Evolutionary conservation across 2,113 vertebrate species (phyloP), one percentile per base, ranked within the genome.

Genomic region (Hiodon tergisus): DNA sequence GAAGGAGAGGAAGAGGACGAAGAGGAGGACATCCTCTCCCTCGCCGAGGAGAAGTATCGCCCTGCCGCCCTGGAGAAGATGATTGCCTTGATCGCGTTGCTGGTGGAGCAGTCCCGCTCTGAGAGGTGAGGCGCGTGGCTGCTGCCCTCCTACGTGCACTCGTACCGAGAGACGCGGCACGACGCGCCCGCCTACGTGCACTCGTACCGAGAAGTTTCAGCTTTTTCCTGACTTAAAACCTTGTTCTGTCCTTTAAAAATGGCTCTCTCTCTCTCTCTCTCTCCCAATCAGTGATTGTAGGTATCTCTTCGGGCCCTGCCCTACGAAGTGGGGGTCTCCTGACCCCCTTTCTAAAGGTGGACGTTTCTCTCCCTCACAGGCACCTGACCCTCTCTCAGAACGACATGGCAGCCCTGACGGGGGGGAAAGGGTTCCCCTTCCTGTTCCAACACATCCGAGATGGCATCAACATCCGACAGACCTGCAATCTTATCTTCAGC

Each of bases 21-120:
- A 57, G 97, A 99, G 78, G 97, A 99, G 86, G 97, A 99, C 83
- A 98, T 99, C 77, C 86, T 99, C 73, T 98, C 97, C 76, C 88
- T 99, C 84, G 95, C 97, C 5, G 97, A 99, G 90, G 97, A 99
- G 91, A 99, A 99, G 75, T 99, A 99, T 80, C 92, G 97, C 1
- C 97, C 97, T 4, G 97, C 97, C n/a, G 97, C 97, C 53, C 92
- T 99, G 87, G 97, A 99, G 87, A 99, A 99, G 89, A 99, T 99
- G 97, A 96, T 99, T 71, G 96, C 97, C 4, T 92, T 99, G 77
- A 98, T 99, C 80, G 97, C 97, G 80, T 94, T 98, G 83, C 89
- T 99, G 72, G 97, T 99, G 83, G 97, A 98, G 86, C 97, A 99
- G 82, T 98, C 96, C 74, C 94, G 97, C 81, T 98, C 97, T 8